phyloP scores from a whole-genome alignment of 1,140 invertebrate genomes.

The Oppia nitens region DNA sequence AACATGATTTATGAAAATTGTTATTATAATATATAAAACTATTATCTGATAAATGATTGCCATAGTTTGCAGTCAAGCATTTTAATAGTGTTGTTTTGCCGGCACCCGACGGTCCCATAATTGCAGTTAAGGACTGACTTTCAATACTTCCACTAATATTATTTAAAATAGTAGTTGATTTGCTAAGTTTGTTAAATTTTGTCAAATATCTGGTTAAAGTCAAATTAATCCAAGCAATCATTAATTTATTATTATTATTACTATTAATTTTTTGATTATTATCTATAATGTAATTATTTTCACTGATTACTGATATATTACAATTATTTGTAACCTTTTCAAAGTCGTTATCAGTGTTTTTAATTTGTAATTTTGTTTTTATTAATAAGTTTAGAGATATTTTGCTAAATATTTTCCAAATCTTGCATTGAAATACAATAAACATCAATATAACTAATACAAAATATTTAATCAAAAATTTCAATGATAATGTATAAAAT shows the following conservation, averaged over 20 bases:
- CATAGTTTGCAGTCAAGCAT: conserved; percentile 2
- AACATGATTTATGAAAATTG: not conserved
- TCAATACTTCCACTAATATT: conserved; percentile 8
- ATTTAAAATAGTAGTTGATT: not conserved
- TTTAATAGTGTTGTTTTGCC: conserved; percentile 22
- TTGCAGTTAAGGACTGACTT: conserved; percentile 3
- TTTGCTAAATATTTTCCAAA: not conserved
- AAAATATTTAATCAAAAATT: not conserved
- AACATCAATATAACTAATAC: not conserved
- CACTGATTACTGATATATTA: too few relatives aligned
- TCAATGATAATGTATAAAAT: not conserved
- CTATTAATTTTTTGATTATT: too few relatives aligned
- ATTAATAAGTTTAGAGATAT: too few relatives aligned
- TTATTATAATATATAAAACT: not conserved
- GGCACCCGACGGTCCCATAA: conserved; percentile 22
- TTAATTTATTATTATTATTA: too few relatives aligned
- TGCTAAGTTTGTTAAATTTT: too few relatives aligned
- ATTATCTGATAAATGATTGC: not conserved
- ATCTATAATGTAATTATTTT: too few relatives aligned
- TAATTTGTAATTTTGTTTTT: too few relatives aligned
- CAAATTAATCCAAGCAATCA: too few relatives aligned
- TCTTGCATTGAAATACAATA: not conserved
- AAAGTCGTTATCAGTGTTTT: too few relatives aligned
- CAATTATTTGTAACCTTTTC: too few relatives aligned
- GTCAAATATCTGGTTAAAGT: too few relatives aligned